Evolutionary conservation across 2,797 vertebrate genomes (phyloP).

Genomic region (Squalus acanthias): DNA sequence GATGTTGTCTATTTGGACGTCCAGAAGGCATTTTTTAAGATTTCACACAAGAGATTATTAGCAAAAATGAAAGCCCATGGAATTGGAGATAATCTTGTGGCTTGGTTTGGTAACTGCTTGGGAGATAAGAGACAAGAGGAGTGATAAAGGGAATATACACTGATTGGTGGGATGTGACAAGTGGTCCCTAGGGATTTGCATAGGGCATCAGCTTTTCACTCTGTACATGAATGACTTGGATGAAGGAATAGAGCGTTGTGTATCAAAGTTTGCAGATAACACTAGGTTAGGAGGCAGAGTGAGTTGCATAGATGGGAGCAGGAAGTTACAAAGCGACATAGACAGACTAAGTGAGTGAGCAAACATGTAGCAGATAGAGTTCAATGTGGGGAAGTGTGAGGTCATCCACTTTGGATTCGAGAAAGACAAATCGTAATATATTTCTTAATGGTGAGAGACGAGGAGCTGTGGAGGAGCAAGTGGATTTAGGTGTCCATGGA

Average conservation of each 20-base stretch:
- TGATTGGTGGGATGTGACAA: not conserved
- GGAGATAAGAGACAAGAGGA: not conserved
- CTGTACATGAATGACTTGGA: not conserved
- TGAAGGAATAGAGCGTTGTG: not conserved
- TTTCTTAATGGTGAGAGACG: not conserved
- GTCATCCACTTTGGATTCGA: not conserved
- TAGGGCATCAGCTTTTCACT: too few relatives aligned
- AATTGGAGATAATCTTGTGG: not conserved
- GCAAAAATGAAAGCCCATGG: not conserved
- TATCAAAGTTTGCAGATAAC: not conserved
- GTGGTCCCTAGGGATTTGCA: too few relatives aligned
- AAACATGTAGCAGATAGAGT: not conserved
- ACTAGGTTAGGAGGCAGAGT: not conserved
- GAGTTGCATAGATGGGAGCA: not conserved
- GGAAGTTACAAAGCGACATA: not conserved
- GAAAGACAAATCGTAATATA: not conserved
- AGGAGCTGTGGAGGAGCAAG: not conserved
- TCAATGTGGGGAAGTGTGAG: not conserved
- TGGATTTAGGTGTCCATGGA: not conserved
- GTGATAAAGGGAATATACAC: not conserved
- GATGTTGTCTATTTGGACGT: too few relatives aligned
- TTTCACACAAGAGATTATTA: too few relatives aligned
- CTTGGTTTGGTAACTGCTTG: not conserved
- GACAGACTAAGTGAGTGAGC: not conserved
- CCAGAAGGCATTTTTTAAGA: too few relatives aligned